Base-by-base conservation (phyloP, 1,140 invertebrate genomes). In the Triops cancriformis region DNA sequence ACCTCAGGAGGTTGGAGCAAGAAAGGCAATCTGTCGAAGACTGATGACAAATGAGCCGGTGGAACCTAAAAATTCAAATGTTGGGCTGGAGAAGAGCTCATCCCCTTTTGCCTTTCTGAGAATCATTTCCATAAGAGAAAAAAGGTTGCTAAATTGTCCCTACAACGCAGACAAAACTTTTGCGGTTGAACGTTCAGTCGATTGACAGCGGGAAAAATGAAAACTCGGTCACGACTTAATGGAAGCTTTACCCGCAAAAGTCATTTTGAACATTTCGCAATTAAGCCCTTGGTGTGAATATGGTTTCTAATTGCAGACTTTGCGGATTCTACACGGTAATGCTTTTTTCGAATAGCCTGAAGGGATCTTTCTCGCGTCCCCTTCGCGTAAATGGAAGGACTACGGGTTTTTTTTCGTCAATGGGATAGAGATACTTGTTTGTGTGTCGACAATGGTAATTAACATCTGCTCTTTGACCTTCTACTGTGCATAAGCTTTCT, bases 301-400 rank as follows among this genome's bases (percentile, higher is more conserved):
- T 64, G 51, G 51, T 64, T 64, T 64, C n/a, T 64, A 64, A 64
- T 64, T 64, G 51, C 23, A 64, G 51, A 64, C 51, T 64, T 37
- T 23, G 51, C 51, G 51, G 51, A 64, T 64, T n/a, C 18, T 18
- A 23, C 51, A n/a, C 11, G 51, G 51, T 64, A 64, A 64, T 64
- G 10, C 51, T 18, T 23, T 64, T 64, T 64, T 64, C 10, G n/a
- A 23, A 18, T 6, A 23, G 51, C 18, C 51, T 23, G 10, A 18
- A 7, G 14, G 51, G 31, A 37, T 37, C 31, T 37, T 37, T 37
- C 31, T 37, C 31, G 31, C 31, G 31, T 37, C 31, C 31, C 31
- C 31, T 37, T 37, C 31, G 31, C 31, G 31, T 37, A 37, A 37
- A 37, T 37, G 7, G 2, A 37, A 37, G 31, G 31, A 37, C 31